A percentile compares a stretch with the other conserved stretches of the same genome.
Conservation (phyloP, 1,140 invertebrate genomes). For the Hylaeus volcanicus region DNA sequence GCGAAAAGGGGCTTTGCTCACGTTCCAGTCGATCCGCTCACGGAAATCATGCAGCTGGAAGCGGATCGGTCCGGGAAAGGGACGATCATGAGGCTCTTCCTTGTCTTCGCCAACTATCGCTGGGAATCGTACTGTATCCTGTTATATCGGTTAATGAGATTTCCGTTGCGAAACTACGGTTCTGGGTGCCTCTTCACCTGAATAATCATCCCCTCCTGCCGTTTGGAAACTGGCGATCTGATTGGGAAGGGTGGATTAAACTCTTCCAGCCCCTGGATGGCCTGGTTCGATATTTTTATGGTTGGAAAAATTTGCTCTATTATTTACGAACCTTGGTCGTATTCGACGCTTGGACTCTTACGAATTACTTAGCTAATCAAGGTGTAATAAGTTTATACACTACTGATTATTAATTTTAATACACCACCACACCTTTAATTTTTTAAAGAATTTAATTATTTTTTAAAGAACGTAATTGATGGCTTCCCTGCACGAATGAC, state of each 20-base stretch:
- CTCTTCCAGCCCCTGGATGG: too few relatives aligned
- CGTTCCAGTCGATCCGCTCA: constrained; percentile 22
- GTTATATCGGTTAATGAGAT: constrained; percentile 41
- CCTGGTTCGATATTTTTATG: too few relatives aligned
- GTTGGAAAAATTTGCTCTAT: too few relatives aligned
- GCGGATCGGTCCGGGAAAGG: constrained; percentile 31
- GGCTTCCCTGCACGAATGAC: too few relatives aligned
- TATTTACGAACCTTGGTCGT: too few relatives aligned
- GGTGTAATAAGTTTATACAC: too few relatives aligned
- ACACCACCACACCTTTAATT: too few relatives aligned
- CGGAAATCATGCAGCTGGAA: constrained; percentile 29
- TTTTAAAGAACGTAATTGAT: too few relatives aligned
- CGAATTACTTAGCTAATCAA: too few relatives aligned
- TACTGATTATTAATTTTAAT: too few relatives aligned
- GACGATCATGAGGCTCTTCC: constrained; percentile 11
- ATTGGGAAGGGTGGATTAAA: background rate
- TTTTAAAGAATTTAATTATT: too few relatives aligned
- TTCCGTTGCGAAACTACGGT: constrained; percentile 12
- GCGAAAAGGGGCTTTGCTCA: constrained; percentile 29
- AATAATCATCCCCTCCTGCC: constrained; percentile 14
- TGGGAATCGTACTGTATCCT: constrained; percentile 34
- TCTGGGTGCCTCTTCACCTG: background rate
- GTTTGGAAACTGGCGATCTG: background rate
- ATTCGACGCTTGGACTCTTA: too few relatives aligned
- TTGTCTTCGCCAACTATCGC: constrained; percentile 16